phyloP scores from a whole-genome alignment of 2,797 vertebrate genomes.

The Rhabdomys pumilio region DNA sequence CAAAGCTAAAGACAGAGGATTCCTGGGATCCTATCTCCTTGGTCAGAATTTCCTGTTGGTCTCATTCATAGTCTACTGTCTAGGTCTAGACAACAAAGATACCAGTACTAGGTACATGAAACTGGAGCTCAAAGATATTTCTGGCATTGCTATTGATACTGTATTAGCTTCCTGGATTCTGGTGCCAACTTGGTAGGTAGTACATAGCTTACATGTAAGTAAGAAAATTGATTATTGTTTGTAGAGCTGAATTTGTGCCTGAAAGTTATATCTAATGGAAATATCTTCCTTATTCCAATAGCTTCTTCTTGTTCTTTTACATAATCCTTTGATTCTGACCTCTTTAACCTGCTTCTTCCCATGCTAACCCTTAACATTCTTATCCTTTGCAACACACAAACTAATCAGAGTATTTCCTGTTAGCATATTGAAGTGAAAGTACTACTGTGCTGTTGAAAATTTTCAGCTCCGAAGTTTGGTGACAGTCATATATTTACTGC shows the following conservation, averaged over 20 bases:
- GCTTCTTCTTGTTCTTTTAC: neutral
- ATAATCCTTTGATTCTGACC: neutral
- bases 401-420: neutral
- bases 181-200: neutral
- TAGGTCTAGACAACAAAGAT: neutral
- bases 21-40: neutral
- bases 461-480: neutral
- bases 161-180: slow-evolving; percentile 3
- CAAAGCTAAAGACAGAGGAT: slow-evolving; percentile 8
- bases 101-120: neutral
- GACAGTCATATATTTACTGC: neutral
- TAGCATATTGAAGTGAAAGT: neutral
- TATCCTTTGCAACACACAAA: neutral
- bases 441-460: neutral
- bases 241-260: slow-evolving; percentile 34
- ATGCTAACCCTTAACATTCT: neutral
- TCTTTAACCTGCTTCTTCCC: neutral
- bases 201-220: neutral
- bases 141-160: neutral
- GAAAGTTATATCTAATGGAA: slow-evolving; percentile 1
- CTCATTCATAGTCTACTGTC: neutral
- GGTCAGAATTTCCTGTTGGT: slow-evolving; percentile 3
- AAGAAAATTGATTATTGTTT: neutral
- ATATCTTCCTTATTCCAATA: neutral
- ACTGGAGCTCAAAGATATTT: neutral